A percentile compares a stretch with the other conserved stretches of the same genome.
phyloP scores from a whole-genome alignment of 1,140 invertebrate genomes.

The Apis laboriosa region DNA sequence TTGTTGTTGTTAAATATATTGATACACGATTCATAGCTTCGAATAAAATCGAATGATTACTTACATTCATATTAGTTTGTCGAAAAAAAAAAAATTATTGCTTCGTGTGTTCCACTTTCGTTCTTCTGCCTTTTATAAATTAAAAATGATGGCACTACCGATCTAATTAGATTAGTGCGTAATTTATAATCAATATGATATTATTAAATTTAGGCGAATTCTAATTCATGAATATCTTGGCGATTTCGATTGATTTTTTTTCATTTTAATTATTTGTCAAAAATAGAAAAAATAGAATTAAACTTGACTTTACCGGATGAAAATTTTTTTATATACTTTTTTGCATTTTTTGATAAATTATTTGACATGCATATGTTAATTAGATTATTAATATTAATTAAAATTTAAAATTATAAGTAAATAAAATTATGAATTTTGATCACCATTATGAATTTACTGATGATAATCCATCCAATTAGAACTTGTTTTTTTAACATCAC shows the following conservation, averaged over 20 bases:
- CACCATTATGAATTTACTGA: no score
- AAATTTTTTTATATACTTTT: no score
- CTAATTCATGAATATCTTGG: neutral
- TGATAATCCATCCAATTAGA: no score
- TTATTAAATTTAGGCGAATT: neutral
- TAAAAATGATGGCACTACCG: neutral
- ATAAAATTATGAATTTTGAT: no score
- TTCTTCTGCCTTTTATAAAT: neutral
- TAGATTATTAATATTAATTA: no score
- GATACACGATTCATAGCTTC: neutral
- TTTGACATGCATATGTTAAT: no score
- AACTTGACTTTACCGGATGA: no score
- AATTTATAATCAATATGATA: slow-evolving; percentile 22
- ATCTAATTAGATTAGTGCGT: neutral
- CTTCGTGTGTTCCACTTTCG: neutral
- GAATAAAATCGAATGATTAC: slow-evolving; percentile 23
- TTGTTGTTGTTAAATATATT: neutral
- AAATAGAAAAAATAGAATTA: slow-evolving; percentile 9
- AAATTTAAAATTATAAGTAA: no score
- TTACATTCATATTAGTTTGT: neutral
- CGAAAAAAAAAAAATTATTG: slow-evolving; percentile 13
- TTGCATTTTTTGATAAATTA: no score
- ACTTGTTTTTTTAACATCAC: no score
- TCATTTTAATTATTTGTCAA: neutral
- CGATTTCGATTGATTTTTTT: neutral